Percentiles rank a stretch among this genome's conserved stretches.
These are phyloP conservation scores for Agrotis puta DNA, from an alignment of 2,888 invertebrate genomes.

Conservation along the genomic window DNA sequence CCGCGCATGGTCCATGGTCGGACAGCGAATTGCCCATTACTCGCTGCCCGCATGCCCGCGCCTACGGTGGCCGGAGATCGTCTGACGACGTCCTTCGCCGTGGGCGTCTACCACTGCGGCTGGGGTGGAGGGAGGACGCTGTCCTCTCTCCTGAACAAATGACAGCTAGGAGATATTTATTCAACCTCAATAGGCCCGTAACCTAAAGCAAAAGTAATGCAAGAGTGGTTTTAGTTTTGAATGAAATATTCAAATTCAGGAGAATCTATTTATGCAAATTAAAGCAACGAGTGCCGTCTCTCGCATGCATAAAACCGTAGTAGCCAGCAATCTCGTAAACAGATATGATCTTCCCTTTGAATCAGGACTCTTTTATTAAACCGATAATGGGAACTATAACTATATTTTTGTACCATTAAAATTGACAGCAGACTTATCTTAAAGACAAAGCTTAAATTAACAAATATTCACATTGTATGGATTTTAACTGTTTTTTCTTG, in stretches of 20 bases:
- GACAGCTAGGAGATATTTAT: not conserved
- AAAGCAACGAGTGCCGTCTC: constrained; percentile 40
- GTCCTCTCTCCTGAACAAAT: too few species aligned
- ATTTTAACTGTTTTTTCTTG: too few species aligned
- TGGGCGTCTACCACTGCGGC: too few species aligned
- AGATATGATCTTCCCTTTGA: constrained; percentile 21
- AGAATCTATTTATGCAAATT: constrained; percentile 43
- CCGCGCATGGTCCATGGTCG: too few species aligned
- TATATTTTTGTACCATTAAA: too few species aligned
- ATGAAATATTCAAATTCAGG: constrained; percentile 41
- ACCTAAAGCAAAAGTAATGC: constrained; percentile 18
- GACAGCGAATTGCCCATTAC: too few species aligned
- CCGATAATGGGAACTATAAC: not conserved
- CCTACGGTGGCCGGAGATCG: too few species aligned
- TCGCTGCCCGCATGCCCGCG: too few species aligned
- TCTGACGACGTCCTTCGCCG: too few species aligned
- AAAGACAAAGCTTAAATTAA: not conserved
- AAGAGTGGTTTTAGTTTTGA: constrained; percentile 34
- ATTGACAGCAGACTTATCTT: not conserved
- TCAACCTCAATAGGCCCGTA: not conserved
- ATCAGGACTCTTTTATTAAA: not conserved
- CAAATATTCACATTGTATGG: too few species aligned
- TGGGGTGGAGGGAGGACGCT: too few species aligned
- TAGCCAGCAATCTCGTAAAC: constrained; percentile 31
- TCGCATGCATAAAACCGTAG: constrained; percentile 32